A percentile compares a stretch with the other conserved stretches of the same genome.
These are phyloP conservation scores for Pyrochroa serraticornis DNA, from an alignment of 2,888 invertebrate species.

Conservation along the genomic window DNA sequence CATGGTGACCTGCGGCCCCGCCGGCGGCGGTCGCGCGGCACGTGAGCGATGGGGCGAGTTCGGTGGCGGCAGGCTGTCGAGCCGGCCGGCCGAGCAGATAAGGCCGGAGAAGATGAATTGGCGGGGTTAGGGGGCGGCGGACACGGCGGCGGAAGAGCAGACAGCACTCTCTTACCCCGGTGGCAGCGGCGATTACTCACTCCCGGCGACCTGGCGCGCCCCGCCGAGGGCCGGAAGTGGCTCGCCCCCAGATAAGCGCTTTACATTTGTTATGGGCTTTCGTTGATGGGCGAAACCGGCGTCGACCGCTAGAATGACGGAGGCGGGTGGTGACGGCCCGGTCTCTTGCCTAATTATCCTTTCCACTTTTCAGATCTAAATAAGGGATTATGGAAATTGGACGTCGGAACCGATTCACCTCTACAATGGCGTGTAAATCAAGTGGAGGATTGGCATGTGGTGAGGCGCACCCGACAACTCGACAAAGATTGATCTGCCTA, in stretches of 20 bases:
- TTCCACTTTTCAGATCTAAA: constrained; percentile 39
- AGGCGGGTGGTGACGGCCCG: constrained; percentile 5
- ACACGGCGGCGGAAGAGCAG: constrained; percentile 56
- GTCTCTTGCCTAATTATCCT: constrained; percentile 12
- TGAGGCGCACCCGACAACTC: constrained; percentile 48
- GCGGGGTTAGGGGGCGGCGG: constrained; percentile 56
- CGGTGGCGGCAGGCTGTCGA: constrained; percentile 35
- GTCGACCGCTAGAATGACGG: constrained; percentile 29
- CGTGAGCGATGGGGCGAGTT: constrained; percentile 34
- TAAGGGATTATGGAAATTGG: constrained; percentile 48
- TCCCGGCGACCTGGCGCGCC: constrained; percentile 48
- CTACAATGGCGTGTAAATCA: constrained; percentile 51
- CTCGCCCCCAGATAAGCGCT: constrained; percentile 56
- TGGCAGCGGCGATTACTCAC: constrained; percentile 57
- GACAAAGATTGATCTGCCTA: constrained; percentile 51
- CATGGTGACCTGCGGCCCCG: no score
- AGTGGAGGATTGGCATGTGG: constrained; percentile 55
- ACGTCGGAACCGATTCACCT: constrained; percentile 38
- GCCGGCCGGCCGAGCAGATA: constrained; percentile 42
- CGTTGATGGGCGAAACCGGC: constrained; percentile 34
- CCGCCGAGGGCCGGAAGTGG: constrained; percentile 53
- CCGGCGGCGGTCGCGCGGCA: constrained; percentile 3
- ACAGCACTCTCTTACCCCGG: constrained; percentile 57
- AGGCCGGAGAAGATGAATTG: constrained; percentile 55
- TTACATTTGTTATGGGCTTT: constrained; percentile 55